Evolutionary conservation across 1,140 invertebrate species (phyloP), one percentile per base, ranked within the genome.

Genomic region (Trypoxylus dichotomus): DNA sequence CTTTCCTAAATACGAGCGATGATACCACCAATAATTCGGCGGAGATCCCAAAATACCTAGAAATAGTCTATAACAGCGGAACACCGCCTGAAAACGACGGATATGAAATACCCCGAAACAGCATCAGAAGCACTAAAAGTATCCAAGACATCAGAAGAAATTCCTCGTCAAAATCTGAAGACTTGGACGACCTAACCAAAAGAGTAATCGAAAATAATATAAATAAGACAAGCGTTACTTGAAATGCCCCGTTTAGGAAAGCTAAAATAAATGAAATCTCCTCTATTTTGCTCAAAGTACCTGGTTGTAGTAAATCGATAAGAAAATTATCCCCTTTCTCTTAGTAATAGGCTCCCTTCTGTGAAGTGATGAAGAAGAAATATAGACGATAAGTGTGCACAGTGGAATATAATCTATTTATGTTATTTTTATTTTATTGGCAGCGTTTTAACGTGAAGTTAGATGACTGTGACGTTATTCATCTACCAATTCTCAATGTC

Each of bases 11-110:
- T 3, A 8, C 75, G 29, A 79, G 77, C 29, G 13, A 71, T 24
- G 27, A 77, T 41, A 76, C 78, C 58, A 58, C 58, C 13, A 74
- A 43, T 58, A 24, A 72, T 63, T n/a, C 81, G 60, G 79, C 68
- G 10, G 83, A 85, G 54, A 83, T 85, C 60, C 88, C 86, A n/a
- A 87, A 86, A 80, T 89, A 89, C 81, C 78, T 89, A 27, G 87
- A 89, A 83, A 77, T 89, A 13, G 77, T 89, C 7, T 86, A 86
- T 77, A 86, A 86, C 88, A 92, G 47, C 15, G 47, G 19, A 2
- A 54, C 15, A 5, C 19, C 15, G 1, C 60, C 60, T 11, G 41
- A 77, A 71, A 27, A 77, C 29, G 76, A 19, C 10, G 58, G 58
- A 6, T 71, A 68, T 13, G 60, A 68, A 15, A 68, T 68, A 21